Evolutionary conservation across 2,113 vertebrate species (phyloP).

Genomic region (Daubentonia madagascariensis): DNA sequence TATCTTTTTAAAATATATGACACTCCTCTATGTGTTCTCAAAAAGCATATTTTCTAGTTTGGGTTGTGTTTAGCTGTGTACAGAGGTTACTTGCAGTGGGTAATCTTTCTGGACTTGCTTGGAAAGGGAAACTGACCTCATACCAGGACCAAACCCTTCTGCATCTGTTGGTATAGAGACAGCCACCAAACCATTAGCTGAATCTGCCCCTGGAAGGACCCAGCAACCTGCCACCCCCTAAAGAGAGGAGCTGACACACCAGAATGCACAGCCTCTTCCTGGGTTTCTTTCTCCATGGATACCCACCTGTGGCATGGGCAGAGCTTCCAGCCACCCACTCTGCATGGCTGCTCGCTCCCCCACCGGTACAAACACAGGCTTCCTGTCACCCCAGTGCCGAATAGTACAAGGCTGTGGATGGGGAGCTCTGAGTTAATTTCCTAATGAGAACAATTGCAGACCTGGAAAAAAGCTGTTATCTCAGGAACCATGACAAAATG

Average conservation of each 20-base stretch:
- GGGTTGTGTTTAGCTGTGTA: neutral
- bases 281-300: neutral
- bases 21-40: neutral
- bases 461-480: constrained; percentile 67
- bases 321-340: constrained; percentile 27
- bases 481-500: neutral
- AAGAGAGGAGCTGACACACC: neutral
- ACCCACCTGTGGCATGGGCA: constrained; percentile 39
- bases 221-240: neutral
- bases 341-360: neutral
- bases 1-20: neutral
- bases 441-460: constrained; percentile 43
- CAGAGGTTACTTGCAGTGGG: neutral
- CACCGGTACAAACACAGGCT: constrained; percentile 58
- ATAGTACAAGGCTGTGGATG: neutral
- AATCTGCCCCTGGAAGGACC: neutral
- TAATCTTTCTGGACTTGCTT: neutral
- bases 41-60: neutral
- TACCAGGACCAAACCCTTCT: neutral
- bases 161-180: neutral
- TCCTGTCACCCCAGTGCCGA: constrained; percentile 62
- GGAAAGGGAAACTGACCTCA: neutral
- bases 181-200: neutral
- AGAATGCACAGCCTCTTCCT: neutral
- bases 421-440: constrained; percentile 54